phyloP scores from a whole-genome alignment of 2,888 invertebrate species.

The Lissonota sp. region DNA sequence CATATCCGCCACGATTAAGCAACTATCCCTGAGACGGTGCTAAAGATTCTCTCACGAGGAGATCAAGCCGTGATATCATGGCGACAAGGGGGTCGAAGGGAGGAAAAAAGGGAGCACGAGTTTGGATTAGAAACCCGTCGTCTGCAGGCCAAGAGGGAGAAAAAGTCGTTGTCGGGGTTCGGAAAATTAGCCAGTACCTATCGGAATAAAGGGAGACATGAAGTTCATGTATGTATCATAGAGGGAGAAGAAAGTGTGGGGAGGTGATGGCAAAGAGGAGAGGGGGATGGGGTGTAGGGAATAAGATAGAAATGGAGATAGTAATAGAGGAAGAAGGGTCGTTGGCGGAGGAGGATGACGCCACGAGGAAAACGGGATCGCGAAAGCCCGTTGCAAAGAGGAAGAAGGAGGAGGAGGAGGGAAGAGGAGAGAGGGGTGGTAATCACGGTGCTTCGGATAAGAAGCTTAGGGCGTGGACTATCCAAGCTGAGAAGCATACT shows the following conservation, averaged over 20 bases:
- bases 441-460: slow-evolving; percentile 70
- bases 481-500: slow-evolving; percentile 53
- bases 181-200: slow-evolving; percentile 63
- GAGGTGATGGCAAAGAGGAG: slow-evolving; percentile 37
- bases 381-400: slow-evolving; percentile 16
- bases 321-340: too few species aligned
- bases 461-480: slow-evolving; percentile 66
- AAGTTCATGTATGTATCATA: background rate
- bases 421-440: slow-evolving; percentile 55
- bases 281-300: background rate
- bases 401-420: too few species aligned
- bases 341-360: too few species aligned
- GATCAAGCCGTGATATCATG: too few species aligned
- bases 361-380: slow-evolving; percentile 26
- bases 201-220: slow-evolving; percentile 31
- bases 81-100: background rate
- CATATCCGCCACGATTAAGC: too few species aligned
- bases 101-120: slow-evolving; percentile 29
- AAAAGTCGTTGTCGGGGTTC: slow-evolving; percentile 51
- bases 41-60: too few species aligned
- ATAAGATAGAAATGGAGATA: too few species aligned
- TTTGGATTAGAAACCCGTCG: slow-evolving; percentile 65
- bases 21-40: too few species aligned
- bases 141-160: slow-evolving; percentile 44
- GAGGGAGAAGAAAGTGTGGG: slow-evolving; percentile 30